These are phyloP conservation scores for Enteromius argenteus DNA, from an alignment of 2,797 vertebrate species.

Conservation along the genomic window DNA sequence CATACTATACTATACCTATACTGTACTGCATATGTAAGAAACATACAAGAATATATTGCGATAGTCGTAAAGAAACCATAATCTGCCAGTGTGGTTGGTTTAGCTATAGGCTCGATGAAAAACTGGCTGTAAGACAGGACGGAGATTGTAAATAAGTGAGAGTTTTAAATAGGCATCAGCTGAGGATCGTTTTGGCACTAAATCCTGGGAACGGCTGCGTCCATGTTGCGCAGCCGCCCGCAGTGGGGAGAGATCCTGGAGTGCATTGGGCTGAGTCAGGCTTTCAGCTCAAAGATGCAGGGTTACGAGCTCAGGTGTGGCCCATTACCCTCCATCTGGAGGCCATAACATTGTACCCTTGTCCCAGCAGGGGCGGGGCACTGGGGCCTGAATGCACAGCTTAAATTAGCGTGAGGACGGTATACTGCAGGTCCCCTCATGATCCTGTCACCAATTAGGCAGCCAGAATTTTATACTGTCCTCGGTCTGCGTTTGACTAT, in stretches of 20 bases:
- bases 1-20: background rate
- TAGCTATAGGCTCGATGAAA: background rate
- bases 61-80: background rate
- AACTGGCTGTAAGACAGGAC: conserved; percentile 24
- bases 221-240: conserved; percentile 48
- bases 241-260: conserved; percentile 58
- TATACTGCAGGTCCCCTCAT: conserved; percentile 50
- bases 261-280: conserved; percentile 72
- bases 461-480: conserved; percentile 58
- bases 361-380: conserved; percentile 61
- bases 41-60: background rate
- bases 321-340: conserved; percentile 77
- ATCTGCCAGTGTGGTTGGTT: background rate
- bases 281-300: conserved; percentile 57
- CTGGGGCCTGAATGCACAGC: conserved; percentile 61
- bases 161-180: conserved; percentile 54
- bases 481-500: conserved; percentile 39
- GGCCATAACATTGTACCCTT: conserved; percentile 69
- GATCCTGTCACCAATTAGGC: conserved; percentile 66
- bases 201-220: conserved; percentile 51
- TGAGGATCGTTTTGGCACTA: conserved; percentile 24
- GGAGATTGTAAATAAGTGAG: conserved; percentile 44
- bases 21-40: background rate
- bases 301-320: conserved; percentile 72
- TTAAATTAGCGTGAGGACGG: conserved; percentile 52